Base-by-base conservation (phyloP, 1,140 invertebrate genomes). In the Phthorimaea operculella region DNA sequence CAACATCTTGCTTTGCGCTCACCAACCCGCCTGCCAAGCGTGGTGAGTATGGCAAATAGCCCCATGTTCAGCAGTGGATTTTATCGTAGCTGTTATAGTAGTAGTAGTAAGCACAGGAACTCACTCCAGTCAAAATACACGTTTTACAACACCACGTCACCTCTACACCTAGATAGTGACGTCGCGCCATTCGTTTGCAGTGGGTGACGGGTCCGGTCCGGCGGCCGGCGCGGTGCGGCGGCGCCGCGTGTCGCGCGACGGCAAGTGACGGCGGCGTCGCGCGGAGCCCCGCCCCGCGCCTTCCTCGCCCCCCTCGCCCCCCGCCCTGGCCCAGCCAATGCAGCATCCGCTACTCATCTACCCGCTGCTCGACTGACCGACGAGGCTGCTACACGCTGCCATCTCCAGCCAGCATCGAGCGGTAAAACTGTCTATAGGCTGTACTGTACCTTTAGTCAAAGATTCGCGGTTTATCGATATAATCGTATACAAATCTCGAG, bases 261-360 rank as follows among this genome's bases (percentile, higher is more conserved):
- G 85, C 79, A 89, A 89, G 88, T 89, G 88, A 89, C 88, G 85
- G 85, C 88, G 88, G 88, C 86, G 79, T 68, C 81, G 76, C 73
- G 78, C 79, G 75, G 76, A 63, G 68, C 68, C 70, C 61, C 58
- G 55, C 58, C 71, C 70, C 71, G 74, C 76, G 64, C 62, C 57
- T 61, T 57, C 63, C 48, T 56, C 55, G 28, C 55, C 44, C 39
- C 42, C n/a, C n/a, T n/a, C 53, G 47, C 49, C 39, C 17, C 50
- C n/a, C n/a, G n/a, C n/a, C n/a, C n/a, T n/a, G n/a, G n/a, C n/a
- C n/a, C n/a, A n/a, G n/a, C n/a, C n/a, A n/a, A n/a, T n/a, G n/a
- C n/a, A 57, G 18, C 55, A 33, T 57, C 36, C 16, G 15, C 44
- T 9, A 5, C 39, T 42, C 11, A 11, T 42, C 3, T 28, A 28